phyloP scores from a whole-genome alignment of 2,797 vertebrate species.

The Pseudochirops corinnae region DNA sequence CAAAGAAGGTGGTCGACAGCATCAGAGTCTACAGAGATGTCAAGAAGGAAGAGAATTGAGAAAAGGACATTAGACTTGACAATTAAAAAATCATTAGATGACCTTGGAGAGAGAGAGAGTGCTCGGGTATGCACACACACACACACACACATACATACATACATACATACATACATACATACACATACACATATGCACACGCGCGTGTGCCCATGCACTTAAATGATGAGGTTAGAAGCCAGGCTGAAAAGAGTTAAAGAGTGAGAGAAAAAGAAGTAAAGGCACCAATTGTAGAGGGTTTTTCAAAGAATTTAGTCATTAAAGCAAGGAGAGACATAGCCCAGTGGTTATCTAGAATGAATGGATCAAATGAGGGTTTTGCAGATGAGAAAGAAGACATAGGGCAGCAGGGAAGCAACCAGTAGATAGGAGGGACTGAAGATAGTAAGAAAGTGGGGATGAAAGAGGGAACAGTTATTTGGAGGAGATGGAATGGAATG shows the following conservation, averaged over 20 bases:
- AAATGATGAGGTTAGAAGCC: background rate
- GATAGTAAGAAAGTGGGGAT: background rate
- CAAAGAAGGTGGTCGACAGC: no score
- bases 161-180: no score
- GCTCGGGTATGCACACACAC: no score
- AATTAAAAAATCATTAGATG: background rate
- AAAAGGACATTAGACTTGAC: slow-evolving; percentile 31
- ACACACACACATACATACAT: no score
- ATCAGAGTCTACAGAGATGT: background rate
- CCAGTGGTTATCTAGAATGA: background rate
- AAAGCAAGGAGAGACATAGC: background rate
- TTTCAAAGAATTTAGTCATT: background rate
- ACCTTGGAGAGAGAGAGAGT: background rate
- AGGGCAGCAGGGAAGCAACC: no score
- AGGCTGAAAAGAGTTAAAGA: background rate
- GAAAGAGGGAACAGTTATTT: background rate
- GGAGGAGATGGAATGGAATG: background rate
- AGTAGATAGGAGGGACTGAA: background rate
- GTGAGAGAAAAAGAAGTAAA: background rate
- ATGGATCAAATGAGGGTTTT: background rate
- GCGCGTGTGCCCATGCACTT: background rate
- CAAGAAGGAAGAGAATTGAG: slow-evolving; percentile 41
- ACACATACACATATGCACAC: no score
- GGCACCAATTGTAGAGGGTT: background rate
- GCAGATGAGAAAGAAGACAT: background rate